These are phyloP conservation scores for Pelodytes ibericus DNA, from an alignment of 2,797 vertebrate species.

Conservation along the genomic window DNA sequence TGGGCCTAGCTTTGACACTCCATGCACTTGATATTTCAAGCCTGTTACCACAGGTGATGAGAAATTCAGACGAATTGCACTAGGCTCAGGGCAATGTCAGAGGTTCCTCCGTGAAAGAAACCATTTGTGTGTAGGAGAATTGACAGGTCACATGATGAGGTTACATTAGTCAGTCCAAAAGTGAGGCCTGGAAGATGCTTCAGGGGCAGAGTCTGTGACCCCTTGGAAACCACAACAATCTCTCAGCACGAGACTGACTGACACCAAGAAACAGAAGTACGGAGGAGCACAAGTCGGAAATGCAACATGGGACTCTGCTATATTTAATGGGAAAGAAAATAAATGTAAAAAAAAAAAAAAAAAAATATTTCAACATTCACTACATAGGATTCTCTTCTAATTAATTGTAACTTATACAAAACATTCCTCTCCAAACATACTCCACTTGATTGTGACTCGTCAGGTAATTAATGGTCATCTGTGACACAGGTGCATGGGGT, in stretches of 20 bases:
- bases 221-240: slow-evolving; percentile 71
- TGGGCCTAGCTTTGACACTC: slow-evolving; percentile 71
- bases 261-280: slow-evolving; percentile 61
- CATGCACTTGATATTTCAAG: slow-evolving; percentile 73
- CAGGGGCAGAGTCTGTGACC: slow-evolving; percentile 68
- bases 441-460: too few relatives aligned
- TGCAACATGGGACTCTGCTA: not conserved
- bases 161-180: slow-evolving; percentile 67
- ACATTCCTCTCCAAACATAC: too few relatives aligned
- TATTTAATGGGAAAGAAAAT: not conserved
- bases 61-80: slow-evolving; percentile 73
- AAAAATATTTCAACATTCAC: too few relatives aligned
- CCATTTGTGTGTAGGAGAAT: slow-evolving; percentile 65
- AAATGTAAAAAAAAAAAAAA: not conserved
- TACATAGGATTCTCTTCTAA: too few relatives aligned
- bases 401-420: too few relatives aligned
- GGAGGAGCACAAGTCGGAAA: not conserved
- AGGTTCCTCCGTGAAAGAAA: slow-evolving; percentile 63
- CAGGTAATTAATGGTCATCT: too few relatives aligned
- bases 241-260: slow-evolving; percentile 61
- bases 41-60: slow-evolving; percentile 73
- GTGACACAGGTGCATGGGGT: too few relatives aligned
- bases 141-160: slow-evolving; percentile 57
- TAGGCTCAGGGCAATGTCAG: slow-evolving; percentile 61
- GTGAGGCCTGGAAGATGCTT: slow-evolving; percentile 62